Base-by-base conservation (phyloP, 2,797 vertebrate species). In the Geotrypetes seraphini region DNA sequence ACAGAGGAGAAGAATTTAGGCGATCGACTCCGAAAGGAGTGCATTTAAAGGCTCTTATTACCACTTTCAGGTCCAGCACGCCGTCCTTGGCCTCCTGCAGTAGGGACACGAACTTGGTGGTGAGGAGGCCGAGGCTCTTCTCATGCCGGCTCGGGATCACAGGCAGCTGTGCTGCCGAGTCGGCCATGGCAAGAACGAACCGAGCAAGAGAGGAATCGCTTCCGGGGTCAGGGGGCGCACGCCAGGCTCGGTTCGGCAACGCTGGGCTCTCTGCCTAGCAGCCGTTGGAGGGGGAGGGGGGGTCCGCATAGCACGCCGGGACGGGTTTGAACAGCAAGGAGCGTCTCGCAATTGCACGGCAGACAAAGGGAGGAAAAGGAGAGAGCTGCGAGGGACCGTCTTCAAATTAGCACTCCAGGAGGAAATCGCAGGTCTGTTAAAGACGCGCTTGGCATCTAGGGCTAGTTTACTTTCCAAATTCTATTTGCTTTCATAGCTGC, bases 21-120 rank as follows among this genome's bases (percentile, higher is more conserved):
- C n/a, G n/a, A n/a, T n/a, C n/a, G n/a, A n/a, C n/a, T n/a, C n/a
- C n/a, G n/a, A n/a, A n/a, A n/a, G n/a, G n/a, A n/a, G n/a, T n/a
- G n/a, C n/a, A n/a, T n/a, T n/a, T n/a, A n/a, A n/a, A n/a, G n/a
- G n/a, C n/a, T n/a, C n/a, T n/a, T n/a, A 7, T 24, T 25, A 94
- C 94, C 69, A 89, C 86, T 60, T 97, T 97, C 21, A 97, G 85
- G 66, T 97, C 93, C 66, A 97, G 78, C 28, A 97, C 94, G 32
- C 94, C 93, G 67, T 96, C 94, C 77, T 97, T 93, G 25, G 94
- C 93, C 66, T 97, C 93, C 56, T 97, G 94, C 26, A 97, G 76
- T 29, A 97, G 66, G 33, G 91, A 94, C 49, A 97, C 93, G 68
- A 97, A 97, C 78, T 95, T 95, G 49, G 92, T 94, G 11, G 94